Percentiles rank a stretch among this genome's conserved stretches.
phyloP scores from a whole-genome alignment of 2,113 vertebrate genomes.

The Actenoides lindsayi region DNA sequence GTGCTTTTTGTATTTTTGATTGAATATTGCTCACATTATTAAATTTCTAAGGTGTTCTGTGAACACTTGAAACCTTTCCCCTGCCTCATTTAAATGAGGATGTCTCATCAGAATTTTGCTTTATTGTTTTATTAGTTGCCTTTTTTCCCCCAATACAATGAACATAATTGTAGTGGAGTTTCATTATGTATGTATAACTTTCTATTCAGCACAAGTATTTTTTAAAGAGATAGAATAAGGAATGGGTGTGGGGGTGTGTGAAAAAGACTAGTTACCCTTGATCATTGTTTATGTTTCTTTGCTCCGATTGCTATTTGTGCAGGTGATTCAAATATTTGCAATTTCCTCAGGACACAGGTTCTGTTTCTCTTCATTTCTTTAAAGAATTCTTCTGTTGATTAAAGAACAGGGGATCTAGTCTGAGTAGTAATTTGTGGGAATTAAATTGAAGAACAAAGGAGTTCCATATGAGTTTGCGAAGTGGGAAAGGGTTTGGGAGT shows the following conservation, averaged over 20 bases:
- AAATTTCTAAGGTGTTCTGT: neutral
- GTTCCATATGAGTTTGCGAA: neutral
- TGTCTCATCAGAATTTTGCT: neutral
- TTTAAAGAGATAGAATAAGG: neutral
- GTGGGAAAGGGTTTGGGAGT: neutral
- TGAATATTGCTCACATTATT: neutral
- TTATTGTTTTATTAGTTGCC: neutral
- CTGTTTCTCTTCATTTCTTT: neutral
- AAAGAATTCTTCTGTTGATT: neutral
- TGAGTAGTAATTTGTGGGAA: neutral
- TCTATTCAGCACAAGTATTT: neutral
- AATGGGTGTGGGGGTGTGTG: rapidly evolving
- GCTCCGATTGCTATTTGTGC: neutral
- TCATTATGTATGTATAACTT: neutral
- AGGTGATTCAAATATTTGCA: neutral
- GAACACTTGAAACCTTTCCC: neutral
- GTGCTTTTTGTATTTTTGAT: neutral
- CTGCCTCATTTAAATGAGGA: neutral
- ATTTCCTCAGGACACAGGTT: neutral
- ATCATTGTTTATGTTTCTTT: neutral
- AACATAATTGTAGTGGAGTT: neutral
- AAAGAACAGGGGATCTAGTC: neutral
- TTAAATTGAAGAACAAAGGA: neutral
- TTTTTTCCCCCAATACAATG: neutral
- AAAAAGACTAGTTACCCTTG: neutral